Conservation (phyloP, 2,888 invertebrate species). For the Leucophora obtusa region DNA sequence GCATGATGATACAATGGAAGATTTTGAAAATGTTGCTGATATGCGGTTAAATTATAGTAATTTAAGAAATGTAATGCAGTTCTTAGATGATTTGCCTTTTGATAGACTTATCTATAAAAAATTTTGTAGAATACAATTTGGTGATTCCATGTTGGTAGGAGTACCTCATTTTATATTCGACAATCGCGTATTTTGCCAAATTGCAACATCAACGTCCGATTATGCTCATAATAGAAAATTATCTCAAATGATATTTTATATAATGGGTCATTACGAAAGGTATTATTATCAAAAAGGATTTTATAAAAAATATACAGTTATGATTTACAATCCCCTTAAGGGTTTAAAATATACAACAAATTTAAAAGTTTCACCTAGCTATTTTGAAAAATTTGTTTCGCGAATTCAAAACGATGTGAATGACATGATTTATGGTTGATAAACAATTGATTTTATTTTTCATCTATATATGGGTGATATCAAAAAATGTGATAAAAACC, state of each 20-base stretch:
- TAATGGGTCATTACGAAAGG: neutral
- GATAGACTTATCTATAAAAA: neutral
- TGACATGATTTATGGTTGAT: no score
- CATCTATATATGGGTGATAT: no score
- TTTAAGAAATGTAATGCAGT: conserved; percentile 4
- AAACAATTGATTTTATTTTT: no score
- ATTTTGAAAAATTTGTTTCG: neutral
- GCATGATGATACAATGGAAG: neutral
- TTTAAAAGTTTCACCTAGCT: neutral
- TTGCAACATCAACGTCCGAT: neutral
- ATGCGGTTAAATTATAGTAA: neutral
- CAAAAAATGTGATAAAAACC: no score
- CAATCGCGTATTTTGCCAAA: neutral
- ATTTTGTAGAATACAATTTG: neutral
- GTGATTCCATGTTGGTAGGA: neutral
- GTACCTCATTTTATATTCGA: conserved; percentile 16
- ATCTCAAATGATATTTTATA: neutral
- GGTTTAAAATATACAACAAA: neutral
- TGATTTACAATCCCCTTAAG: conserved; percentile 17
- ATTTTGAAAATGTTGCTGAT: neutral
- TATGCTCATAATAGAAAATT: neutral
- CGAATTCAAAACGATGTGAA: no score
- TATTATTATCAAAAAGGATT: conserved; percentile 6
- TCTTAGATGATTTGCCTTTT: neutral
- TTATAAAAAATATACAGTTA: neutral